A percentile compares a stretch with the other conserved stretches of the same genome.
These are phyloP conservation scores for Dysidea cf. avara DNA, from an alignment of 37 sponge, comb jelly and placozoan genomes.

Conservation along the genomic window DNA sequence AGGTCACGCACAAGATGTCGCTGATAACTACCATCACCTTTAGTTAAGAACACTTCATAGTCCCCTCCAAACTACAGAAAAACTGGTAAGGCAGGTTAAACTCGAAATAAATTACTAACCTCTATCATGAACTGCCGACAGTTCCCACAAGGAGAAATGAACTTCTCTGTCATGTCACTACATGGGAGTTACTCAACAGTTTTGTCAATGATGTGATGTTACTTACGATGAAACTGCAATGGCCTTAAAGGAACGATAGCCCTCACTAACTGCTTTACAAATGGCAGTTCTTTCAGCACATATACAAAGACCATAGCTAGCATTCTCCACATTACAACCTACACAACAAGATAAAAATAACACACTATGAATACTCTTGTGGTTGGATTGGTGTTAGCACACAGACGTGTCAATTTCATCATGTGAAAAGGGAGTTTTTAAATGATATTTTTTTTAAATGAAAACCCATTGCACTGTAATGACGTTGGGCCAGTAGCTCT, in stretches of 20 bases:
- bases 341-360: too few species aligned
- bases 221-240: slow-evolving; percentile 81
- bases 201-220: background rate
- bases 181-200: background rate
- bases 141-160: slow-evolving; percentile 77
- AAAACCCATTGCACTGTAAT: too few species aligned
- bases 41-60: too few species aligned
- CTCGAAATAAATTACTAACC: slow-evolving; percentile 66
- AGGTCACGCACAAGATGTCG: slow-evolving; percentile 45
- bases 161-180: slow-evolving; percentile 61
- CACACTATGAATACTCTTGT: too few species aligned
- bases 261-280: slow-evolving; percentile 92
- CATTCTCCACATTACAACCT: slow-evolving; percentile 97
- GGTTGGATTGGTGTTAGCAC: too few species aligned
- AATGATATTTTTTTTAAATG: too few species aligned
- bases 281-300: slow-evolving; percentile 92
- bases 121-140: slow-evolving; percentile 87
- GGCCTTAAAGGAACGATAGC: slow-evolving; percentile 51
- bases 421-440: too few species aligned
- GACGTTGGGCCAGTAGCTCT: too few species aligned
- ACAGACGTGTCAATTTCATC: too few species aligned
- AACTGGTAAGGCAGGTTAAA: too few species aligned
- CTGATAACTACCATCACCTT: too few species aligned
- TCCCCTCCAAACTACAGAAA: too few species aligned
- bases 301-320: slow-evolving; percentile 61